phyloP scores from a whole-genome alignment of 2,113 vertebrate genomes.

The Saccopteryx leptura region DNA sequence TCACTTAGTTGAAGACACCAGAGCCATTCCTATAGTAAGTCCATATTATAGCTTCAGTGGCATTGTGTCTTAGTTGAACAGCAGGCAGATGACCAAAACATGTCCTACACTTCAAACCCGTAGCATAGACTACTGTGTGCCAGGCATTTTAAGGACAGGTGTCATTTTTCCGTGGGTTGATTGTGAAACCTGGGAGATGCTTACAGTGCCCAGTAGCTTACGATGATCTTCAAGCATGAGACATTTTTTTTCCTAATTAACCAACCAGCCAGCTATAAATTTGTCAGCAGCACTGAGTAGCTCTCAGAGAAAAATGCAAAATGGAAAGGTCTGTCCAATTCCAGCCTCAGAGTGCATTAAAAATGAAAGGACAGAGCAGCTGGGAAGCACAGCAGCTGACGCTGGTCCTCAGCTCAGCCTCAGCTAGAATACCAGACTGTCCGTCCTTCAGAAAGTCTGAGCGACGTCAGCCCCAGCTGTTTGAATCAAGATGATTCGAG shows the following conservation, averaged over 20 bases:
- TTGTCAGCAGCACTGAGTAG: background rate
- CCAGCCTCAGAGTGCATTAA: background rate
- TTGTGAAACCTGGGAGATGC: background rate
- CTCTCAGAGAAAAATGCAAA: conserved; percentile 57
- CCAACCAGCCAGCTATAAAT: conserved; percentile 56
- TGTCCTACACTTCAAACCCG: background rate
- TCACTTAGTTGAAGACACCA: background rate
- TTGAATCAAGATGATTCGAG: background rate
- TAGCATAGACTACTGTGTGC: conserved; percentile 1
- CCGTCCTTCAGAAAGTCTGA: background rate
- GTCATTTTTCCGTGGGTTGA: background rate
- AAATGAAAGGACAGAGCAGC: background rate
- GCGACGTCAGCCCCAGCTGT: background rate
- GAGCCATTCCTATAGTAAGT: background rate
- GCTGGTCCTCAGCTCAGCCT: background rate
- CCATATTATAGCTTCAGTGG: background rate
- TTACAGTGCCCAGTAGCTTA: background rate
- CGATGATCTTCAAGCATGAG: conserved; percentile 39
- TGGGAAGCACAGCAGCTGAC: background rate
- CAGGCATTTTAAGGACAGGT: conserved; percentile 19
- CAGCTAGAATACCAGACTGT: background rate
- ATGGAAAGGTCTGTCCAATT: background rate
- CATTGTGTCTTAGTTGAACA: background rate
- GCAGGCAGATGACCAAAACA: background rate
- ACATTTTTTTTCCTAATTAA: conserved; percentile 39